Evolutionary conservation across 2,888 invertebrate species (phyloP).

Genomic region (Spisula solida): DNA sequence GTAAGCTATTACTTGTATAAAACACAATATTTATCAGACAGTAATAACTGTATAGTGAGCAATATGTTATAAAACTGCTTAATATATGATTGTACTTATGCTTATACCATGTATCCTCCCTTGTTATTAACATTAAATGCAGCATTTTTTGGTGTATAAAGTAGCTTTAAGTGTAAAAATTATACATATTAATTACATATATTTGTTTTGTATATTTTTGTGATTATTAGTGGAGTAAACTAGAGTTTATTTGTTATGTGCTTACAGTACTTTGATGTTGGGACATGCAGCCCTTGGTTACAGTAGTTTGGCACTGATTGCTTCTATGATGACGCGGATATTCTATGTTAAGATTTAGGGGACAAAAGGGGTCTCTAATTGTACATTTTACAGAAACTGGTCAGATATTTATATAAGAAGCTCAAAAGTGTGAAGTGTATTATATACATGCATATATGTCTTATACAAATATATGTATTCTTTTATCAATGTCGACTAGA

Average conservation of each 20-base stretch:
- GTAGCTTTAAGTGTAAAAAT: not conserved
- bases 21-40: not conserved
- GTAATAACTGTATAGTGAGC: not conserved
- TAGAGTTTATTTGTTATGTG: no score
- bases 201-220: not conserved
- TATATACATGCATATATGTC: no score
- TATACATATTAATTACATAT: not conserved
- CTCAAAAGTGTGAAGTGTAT: conserved; percentile 1
- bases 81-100: not conserved
- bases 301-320: no score
- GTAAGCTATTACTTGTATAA: not conserved
- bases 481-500: no score
- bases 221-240: not conserved
- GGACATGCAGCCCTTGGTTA: no score
- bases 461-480: no score
- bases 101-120: not conserved
- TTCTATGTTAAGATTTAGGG: no score
- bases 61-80: not conserved
- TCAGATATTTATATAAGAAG: not conserved
- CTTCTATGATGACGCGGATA: no score
- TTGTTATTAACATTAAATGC: not conserved
- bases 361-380: not conserved
- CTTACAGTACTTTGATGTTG: no score
- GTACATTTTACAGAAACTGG: not conserved
- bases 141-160: not conserved